Evolutionary conservation across 2,888 invertebrate genomes (phyloP), one percentile per base, ranked within the genome.

Genomic region (Bursaphelenchus okinawaensis): DNA sequence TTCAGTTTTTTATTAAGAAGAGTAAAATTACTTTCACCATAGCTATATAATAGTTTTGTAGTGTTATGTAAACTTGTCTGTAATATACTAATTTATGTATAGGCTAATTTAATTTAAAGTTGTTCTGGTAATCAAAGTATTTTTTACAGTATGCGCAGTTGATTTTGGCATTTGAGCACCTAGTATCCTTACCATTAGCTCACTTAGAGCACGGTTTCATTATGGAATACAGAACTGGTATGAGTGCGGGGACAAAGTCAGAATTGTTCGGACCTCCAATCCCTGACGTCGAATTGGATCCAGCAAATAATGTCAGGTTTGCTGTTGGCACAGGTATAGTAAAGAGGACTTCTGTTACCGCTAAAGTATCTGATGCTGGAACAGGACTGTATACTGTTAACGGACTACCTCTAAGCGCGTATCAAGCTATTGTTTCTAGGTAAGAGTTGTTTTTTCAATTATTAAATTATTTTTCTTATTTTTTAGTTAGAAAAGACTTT

Each of bases 131-230:
- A 23, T 29, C 20, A 62, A 26, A 19, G 54, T 40, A 19, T 4
- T 55, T 16, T 55, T 73, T 75, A 65, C 28, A 78, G 78, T 80
- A 78, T 64, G 75, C 67, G 9, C 75, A 75, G 51, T 67, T 79
- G 19, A 64, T 81, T n/a, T 69, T 77, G 60, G 80, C 80, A 8
- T 70, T 80, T 54, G 79, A 80, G n/a, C 69, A 81, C 63, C 62
- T 80, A 40, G 70, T 68, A 12, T 66, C 72, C 16, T 63, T 78
- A 50, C 75, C 76, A 9, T 69, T 70, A 19, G 77, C 79, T 0
- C 59, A 65, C 7, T 66, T 75, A 50, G 75, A 78, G 55, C 28
- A 55, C 7, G 71, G 75, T 4, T 80, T 80, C 63, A 71, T 71
- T 56, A 69, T 77, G 57, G 28, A 60, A 16, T 62, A 63, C 26